A percentile compares a stretch with the other conserved stretches of the same genome.
Conservation (phyloP, 2,113 vertebrate species). For the Aix galericulata region DNA sequence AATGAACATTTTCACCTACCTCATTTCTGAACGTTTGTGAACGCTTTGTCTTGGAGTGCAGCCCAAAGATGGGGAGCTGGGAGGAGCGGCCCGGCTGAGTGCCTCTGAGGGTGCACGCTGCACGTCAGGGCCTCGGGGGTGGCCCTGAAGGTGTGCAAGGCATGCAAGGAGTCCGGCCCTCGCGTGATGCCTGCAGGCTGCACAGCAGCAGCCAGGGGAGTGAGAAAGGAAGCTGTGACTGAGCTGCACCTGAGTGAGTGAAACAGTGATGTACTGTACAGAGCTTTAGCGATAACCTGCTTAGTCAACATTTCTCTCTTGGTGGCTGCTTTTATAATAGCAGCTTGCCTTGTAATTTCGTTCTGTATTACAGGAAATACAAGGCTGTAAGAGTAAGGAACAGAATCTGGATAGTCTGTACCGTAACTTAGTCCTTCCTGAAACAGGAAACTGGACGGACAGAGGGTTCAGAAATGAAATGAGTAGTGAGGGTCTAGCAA, state of each 20-base stretch:
- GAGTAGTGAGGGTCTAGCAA: neutral
- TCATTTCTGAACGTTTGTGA: neutral
- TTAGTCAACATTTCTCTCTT: neutral
- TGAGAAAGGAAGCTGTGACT: neutral
- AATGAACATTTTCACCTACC: neutral
- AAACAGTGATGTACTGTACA: neutral
- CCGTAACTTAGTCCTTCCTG: neutral
- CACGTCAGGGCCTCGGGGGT: too few species aligned
- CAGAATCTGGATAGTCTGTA: neutral
- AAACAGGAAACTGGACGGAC: neutral
- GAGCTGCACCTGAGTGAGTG: neutral
- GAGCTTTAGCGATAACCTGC: neutral
- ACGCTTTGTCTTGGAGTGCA: neutral
- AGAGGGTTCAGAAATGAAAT: neutral
- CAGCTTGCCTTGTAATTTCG: neutral
- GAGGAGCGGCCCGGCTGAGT: neutral
- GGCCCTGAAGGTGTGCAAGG: neutral
- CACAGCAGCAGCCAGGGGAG: neutral
- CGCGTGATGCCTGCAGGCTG: neutral
- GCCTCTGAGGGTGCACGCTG: too few species aligned
- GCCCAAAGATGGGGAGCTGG: accelerated
- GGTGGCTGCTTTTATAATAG: neutral
- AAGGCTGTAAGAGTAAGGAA: neutral
- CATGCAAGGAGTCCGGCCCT: neutral
- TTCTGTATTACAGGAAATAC: neutral